Evolutionary conservation across 2,888 invertebrate species (phyloP), one percentile per base, ranked within the genome.

Genomic region (Laspeyria flexula): DNA sequence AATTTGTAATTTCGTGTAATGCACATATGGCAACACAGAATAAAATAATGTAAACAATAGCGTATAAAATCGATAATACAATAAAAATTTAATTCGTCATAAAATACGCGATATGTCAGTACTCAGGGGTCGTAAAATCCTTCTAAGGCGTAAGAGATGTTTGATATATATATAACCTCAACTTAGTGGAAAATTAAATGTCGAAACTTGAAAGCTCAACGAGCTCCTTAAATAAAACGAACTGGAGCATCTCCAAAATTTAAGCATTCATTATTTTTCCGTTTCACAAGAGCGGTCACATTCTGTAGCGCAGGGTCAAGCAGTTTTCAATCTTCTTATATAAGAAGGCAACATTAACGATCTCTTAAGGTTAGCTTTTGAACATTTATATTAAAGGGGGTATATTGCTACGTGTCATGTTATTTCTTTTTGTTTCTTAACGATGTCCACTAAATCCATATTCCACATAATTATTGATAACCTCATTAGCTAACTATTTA

Each of bases 201-300:
- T 40, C 43, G 41, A 31, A 52, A 52, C 45, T 52, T 56, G 55
- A 71, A 25, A 16, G 31, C 25, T 33, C 29, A 43, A 63, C 65
- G 67, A 61, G 71, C 66, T 70, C 70, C 78, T 80, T 70, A 72
- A 48, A 59, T 56, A 62, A 67, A 67, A 69, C 61, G 67, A n/a
- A n/a, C 65, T 67, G 69, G 62, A 79, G 75, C 60, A 55, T 61
- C 69, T 73, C 71, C 67, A 66, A 70, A 76, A 70, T 68, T 75
- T 72, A 64, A 71, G 69, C 70, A 71, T 70, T 77, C 70, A 72
- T 77, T 68, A 68, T 66, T 77, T 75, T 73, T 73, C 54, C 67
- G 63, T 71, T 73, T 68, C 57, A 54, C 54, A 64, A 74, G 73
- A 66, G 70, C 65, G 60, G 64, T 68, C 55, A 62, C 61, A 68